Conservation (phyloP, 2,113 vertebrate genomes). For the Myotis lucifugus region DNA sequence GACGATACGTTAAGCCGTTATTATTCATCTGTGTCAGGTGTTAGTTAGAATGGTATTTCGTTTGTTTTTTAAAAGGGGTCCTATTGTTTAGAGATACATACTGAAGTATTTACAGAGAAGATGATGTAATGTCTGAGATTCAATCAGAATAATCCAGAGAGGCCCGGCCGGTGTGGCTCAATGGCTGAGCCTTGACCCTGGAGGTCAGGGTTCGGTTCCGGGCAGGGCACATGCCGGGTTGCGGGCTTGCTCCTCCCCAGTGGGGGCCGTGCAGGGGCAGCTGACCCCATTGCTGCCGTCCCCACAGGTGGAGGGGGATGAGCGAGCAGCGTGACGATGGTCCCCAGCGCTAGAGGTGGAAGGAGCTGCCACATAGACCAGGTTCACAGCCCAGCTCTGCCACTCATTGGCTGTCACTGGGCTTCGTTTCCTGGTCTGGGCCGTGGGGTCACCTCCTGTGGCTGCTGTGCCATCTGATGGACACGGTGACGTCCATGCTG, state of each 20-base stretch:
- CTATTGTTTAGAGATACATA: neutral
- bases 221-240: too few relatives aligned
- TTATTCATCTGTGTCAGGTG: neutral
- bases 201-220: too few relatives aligned
- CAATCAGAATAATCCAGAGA: neutral
- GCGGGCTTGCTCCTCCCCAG: too few relatives aligned
- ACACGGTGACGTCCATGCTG: fast-evolving
- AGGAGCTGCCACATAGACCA: fast-evolving
- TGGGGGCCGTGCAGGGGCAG: too few relatives aligned
- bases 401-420: neutral
- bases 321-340: fast-evolving
- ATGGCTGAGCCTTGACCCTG: too few relatives aligned
- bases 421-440: neutral
- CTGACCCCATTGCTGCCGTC: neutral
- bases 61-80: neutral
- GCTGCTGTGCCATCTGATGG: neutral
- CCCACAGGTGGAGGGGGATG: neutral
- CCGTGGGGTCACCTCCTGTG: neutral
- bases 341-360: fast-evolving
- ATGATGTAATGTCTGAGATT: neutral
- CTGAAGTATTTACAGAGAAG: neutral
- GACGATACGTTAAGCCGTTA: neutral
- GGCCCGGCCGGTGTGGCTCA: too few relatives aligned
- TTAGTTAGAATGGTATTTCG: neutral
- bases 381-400: neutral